Evolutionary conservation across 2,888 invertebrate genomes (phyloP).

Genomic region (Pyrrhosoma nymphula): DNA sequence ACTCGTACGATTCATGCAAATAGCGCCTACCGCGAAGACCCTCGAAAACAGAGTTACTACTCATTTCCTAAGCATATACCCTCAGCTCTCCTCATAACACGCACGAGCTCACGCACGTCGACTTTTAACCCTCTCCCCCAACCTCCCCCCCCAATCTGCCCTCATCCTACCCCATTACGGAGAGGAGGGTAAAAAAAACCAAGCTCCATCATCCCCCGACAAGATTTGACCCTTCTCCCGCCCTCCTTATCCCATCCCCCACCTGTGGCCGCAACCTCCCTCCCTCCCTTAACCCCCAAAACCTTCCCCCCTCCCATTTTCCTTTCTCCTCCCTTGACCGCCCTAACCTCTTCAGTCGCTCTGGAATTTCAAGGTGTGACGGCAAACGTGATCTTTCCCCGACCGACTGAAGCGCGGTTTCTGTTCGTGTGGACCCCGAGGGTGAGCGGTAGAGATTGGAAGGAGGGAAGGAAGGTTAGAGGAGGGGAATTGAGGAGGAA

Average conservation of each 20-base stretch:
- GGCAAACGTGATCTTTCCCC: slow-evolving; percentile 36
- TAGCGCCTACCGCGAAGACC: background rate
- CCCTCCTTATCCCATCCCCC: background rate
- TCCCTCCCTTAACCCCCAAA: background rate
- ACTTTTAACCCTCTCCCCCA: background rate
- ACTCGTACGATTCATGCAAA: background rate
- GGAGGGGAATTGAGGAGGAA: background rate
- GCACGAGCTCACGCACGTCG: slow-evolving; percentile 2
- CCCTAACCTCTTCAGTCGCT: slow-evolving; percentile 46
- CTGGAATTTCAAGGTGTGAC: slow-evolving; percentile 64
- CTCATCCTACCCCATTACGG: background rate
- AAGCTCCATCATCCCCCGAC: background rate
- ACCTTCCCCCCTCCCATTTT: background rate
- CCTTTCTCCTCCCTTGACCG: background rate
- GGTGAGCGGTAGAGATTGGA: background rate
- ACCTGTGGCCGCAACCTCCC: background rate
- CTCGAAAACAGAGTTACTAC: background rate
- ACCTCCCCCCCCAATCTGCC: background rate
- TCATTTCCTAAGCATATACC: background rate
- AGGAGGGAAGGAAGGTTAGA: background rate
- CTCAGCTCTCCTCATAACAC: background rate
- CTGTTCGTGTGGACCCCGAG: slow-evolving; percentile 62
- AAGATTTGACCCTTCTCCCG: background rate
- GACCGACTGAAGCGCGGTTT: slow-evolving; percentile 58
- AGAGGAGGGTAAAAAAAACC: background rate